Conservation (phyloP, 2,113 vertebrate genomes). For the Siphamia tubifer region DNA sequence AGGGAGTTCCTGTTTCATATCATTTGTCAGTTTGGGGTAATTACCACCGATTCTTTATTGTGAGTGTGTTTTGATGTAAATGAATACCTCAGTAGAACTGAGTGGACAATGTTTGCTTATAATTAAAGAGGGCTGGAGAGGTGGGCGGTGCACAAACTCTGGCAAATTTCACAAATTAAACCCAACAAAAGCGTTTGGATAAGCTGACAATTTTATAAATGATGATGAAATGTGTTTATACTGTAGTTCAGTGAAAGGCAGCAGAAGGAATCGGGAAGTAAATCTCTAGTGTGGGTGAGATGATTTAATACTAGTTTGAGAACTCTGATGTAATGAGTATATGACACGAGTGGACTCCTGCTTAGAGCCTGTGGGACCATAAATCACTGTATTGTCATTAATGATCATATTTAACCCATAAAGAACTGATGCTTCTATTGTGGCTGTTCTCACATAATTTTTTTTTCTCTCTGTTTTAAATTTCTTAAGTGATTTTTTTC, state of each 20-base stretch:
- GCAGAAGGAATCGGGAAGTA: constrained; percentile 19
- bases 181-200: constrained; percentile 73
- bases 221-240: constrained; percentile 72
- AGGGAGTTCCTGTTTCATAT: constrained; percentile 47
- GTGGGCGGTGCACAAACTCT: constrained; percentile 62
- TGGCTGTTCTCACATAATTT: too few species aligned
- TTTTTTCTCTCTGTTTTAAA: too few species aligned
- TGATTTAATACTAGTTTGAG: constrained; percentile 29
- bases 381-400: constrained; percentile 15
- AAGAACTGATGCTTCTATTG: too few species aligned
- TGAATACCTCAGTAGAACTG: constrained; percentile 37
- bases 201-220: constrained; percentile 60
- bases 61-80: constrained; percentile 61
- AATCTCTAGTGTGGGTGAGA: constrained; percentile 26
- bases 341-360: constrained; percentile 21
- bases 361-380: constrained; percentile 1
- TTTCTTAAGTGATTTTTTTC: too few species aligned
- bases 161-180: constrained; percentile 77
- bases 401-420: background rate
- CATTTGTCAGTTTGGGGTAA: constrained; percentile 77
- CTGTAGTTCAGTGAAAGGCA: constrained; percentile 34
- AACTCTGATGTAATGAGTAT: constrained; percentile 32
- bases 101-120: constrained; percentile 63
- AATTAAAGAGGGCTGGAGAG: constrained; percentile 63
- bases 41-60: constrained; percentile 59